These are phyloP conservation scores for Sprattus sprattus DNA, from an alignment of 2,113 vertebrate genomes.

Conservation along the genomic window DNA sequence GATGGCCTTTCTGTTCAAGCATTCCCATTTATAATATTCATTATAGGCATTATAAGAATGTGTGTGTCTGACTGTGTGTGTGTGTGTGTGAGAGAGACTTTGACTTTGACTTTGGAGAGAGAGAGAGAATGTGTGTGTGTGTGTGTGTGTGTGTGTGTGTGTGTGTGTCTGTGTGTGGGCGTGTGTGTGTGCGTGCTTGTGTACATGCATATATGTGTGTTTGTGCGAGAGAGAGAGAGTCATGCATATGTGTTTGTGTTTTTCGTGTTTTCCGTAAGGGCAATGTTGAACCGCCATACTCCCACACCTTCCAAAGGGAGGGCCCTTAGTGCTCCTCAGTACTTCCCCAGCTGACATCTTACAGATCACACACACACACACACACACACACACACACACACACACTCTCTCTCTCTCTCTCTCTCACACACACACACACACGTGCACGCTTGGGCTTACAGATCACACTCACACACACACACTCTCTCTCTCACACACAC, in stretches of 20 bases:
- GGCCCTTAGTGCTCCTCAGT: neutral
- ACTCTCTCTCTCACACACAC: too few species aligned
- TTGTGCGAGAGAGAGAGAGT: neutral
- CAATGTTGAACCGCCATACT: neutral
- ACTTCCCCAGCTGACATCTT: neutral
- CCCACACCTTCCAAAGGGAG: neutral
- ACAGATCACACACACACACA: neutral
- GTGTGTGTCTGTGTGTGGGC: neutral
- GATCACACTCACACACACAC: too few species aligned
- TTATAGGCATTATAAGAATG: neutral
- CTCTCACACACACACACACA: too few species aligned
- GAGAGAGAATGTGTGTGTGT: neutral
- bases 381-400: too few species aligned
- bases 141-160: neutral
- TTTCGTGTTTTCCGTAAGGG: neutral
- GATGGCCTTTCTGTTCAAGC: neutral
- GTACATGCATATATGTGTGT: neutral
- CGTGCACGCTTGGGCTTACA: too few species aligned
- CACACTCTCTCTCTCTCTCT: too few species aligned
- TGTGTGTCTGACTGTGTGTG: neutral
- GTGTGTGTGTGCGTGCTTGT: neutral
- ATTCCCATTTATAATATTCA: neutral
- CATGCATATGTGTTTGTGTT: neutral
- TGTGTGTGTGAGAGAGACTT: neutral
- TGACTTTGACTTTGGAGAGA: neutral